Evolutionary conservation across 2,888 invertebrate species (phyloP).

Genomic region (Nymphalis urticae): DNA sequence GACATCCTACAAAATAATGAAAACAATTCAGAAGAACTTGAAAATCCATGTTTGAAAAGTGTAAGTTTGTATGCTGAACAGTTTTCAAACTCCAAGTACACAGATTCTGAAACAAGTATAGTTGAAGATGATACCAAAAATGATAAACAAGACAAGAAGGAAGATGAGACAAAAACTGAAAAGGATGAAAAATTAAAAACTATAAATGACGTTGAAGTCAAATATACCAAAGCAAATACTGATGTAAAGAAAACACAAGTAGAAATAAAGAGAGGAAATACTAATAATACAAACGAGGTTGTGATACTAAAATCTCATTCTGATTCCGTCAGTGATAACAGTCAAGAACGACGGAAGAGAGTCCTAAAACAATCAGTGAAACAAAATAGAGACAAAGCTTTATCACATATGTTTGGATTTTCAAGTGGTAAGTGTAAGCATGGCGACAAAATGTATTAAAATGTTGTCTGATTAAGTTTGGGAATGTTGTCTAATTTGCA

Average conservation of each 20-base stretch:
- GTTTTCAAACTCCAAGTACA: conserved; percentile 51
- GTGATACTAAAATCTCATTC: conserved; percentile 55
- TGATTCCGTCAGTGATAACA: conserved; percentile 47
- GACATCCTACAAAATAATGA: conserved; percentile 29
- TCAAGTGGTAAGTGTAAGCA: conserved; percentile 62
- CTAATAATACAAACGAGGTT: conserved; percentile 40
- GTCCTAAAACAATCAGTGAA: conserved; percentile 36
- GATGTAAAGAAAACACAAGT: background rate
- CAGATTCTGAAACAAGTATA: conserved; percentile 46
- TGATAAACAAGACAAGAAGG: background rate
- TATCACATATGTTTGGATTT: conserved; percentile 69
- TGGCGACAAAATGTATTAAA: background rate
- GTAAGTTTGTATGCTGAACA: conserved; percentile 64
- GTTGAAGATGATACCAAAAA: conserved; percentile 43
- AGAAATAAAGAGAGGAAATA: background rate
- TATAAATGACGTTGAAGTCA: background rate
- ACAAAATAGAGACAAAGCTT: conserved; percentile 51
- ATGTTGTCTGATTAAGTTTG: background rate
- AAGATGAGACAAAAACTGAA: conserved; percentile 15
- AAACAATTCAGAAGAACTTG: conserved; percentile 27
- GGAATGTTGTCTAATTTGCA: too few species aligned
- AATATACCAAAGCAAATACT: background rate
- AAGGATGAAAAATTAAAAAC: background rate
- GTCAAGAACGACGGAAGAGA: conserved; percentile 12
- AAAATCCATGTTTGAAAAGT: conserved; percentile 64